Percentiles rank a stretch among this genome's conserved stretches.
Evolutionary conservation across 2,113 vertebrate species (phyloP).

Genomic region (Circaetus cinerascens): DNA sequence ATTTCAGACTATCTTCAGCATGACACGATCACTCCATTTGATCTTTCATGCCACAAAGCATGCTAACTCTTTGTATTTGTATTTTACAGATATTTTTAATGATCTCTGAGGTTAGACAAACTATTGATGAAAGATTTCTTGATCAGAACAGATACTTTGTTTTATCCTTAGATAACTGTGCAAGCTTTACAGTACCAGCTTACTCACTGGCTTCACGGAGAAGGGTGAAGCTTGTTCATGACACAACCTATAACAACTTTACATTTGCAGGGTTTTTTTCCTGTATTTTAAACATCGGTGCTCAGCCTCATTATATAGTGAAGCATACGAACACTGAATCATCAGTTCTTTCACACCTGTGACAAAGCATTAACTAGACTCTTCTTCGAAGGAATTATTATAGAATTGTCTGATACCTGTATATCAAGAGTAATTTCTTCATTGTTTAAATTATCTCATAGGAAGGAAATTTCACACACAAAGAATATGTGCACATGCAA

Average conservation of each 20-base stretch:
- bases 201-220: not conserved
- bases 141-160: not conserved
- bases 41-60: not conserved
- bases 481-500: not conserved
- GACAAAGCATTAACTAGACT: not conserved
- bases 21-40: not conserved
- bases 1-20: not conserved
- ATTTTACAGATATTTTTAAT: constrained; percentile 29
- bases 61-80: not conserved
- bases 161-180: not conserved
- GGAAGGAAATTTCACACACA: constrained; percentile 21
- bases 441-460: constrained; percentile 35
- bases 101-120: not conserved
- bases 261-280: not conserved
- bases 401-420: not conserved
- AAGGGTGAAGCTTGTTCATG: not conserved
- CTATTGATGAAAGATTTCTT: not conserved
- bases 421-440: constrained; percentile 1
- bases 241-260: not conserved
- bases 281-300: not conserved
- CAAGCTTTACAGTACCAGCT: not conserved
- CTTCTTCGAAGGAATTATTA: not conserved
- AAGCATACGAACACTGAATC: not conserved
- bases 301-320: not conserved
- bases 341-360: not conserved